Evolutionary conservation across 2,888 invertebrate species (phyloP).

Genomic region (Fragum whitleyi): DNA sequence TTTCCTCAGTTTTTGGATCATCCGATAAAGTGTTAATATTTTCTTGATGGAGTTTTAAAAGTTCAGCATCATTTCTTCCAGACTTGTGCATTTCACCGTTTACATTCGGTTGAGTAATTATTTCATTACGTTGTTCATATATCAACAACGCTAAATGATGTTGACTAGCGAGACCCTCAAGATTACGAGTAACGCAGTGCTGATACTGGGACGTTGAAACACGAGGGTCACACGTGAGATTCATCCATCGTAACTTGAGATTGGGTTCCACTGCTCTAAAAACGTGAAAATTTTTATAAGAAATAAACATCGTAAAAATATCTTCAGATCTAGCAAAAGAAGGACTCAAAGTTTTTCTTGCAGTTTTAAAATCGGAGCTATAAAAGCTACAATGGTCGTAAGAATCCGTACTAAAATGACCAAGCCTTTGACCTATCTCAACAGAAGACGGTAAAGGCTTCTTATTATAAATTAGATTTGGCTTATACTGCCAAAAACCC

Average conservation of each 20-base stretch:
- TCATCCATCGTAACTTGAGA: slow-evolving; percentile 87
- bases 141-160: slow-evolving; percentile 82
- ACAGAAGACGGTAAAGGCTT: slow-evolving; percentile 80
- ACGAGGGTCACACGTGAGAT: slow-evolving; percentile 77
- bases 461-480: slow-evolving; percentile 86
- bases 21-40: slow-evolving; percentile 28
- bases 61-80: not conserved
- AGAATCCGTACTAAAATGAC: slow-evolving; percentile 92
- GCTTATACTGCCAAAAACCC: slow-evolving; percentile 95
- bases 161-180: slow-evolving; percentile 80
- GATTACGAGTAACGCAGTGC: slow-evolving; percentile 75
- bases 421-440: slow-evolving; percentile 86
- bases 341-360: slow-evolving; percentile 88
- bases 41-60: slow-evolving; percentile 34
- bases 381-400: slow-evolving; percentile 93
- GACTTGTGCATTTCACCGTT: not conserved
- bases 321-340: slow-evolving; percentile 69
- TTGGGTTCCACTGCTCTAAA: slow-evolving; percentile 93
- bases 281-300: slow-evolving; percentile 89
- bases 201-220: slow-evolving; percentile 68
- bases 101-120: slow-evolving; percentile 34
- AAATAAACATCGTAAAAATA: slow-evolving; percentile 90
- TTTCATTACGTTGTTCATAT: slow-evolving; percentile 75
- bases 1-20: slow-evolving; percentile 44
- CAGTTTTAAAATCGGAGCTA: slow-evolving; percentile 90